A percentile compares a stretch with the other conserved stretches of the same genome.
phyloP scores from a whole-genome alignment of 2,888 invertebrate species.

The Rhaphigaster nebulosa region DNA sequence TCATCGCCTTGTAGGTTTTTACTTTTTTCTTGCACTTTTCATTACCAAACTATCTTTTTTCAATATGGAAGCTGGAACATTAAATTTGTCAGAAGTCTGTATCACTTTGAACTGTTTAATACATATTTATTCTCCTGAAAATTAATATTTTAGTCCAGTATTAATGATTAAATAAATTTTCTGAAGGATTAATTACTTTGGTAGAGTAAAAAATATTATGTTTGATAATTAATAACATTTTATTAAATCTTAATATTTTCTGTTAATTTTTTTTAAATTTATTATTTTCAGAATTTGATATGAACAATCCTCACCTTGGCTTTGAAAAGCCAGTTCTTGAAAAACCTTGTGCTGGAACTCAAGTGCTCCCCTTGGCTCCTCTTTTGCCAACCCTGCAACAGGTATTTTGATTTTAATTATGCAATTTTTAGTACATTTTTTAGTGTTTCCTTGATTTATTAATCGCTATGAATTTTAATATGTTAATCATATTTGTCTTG shows the following conservation, averaged over 20 bases:
- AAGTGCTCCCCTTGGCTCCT: conserved; percentile 63
- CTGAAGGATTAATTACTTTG: too few relatives aligned
- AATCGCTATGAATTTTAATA: background rate
- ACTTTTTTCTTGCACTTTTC: too few relatives aligned
- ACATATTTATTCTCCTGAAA: too few relatives aligned
- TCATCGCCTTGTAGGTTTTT: background rate
- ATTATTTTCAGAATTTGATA: conserved; percentile 64
- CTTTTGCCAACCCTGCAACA: conserved; percentile 61
- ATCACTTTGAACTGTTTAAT: too few relatives aligned
- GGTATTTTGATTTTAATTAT: conserved; percentile 56
- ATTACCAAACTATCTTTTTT: too few relatives aligned
- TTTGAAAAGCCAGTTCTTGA: conserved; percentile 61
- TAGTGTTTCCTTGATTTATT: background rate
- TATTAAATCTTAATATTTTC: background rate
- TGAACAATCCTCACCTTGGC: conserved; percentile 64
- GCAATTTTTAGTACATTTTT: background rate
- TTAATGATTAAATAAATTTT: too few relatives aligned
- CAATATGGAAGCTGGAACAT: too few relatives aligned
- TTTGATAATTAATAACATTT: background rate
- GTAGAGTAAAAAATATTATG: background rate
- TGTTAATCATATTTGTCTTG: too few relatives aligned
- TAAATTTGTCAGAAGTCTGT: too few relatives aligned
- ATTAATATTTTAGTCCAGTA: too few relatives aligned
- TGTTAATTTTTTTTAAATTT: background rate
- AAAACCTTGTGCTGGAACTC: conserved; percentile 60